These are phyloP conservation scores for Chionoecetes opilio DNA, from an alignment of 1,140 invertebrate genomes.

Conservation along the genomic window DNA sequence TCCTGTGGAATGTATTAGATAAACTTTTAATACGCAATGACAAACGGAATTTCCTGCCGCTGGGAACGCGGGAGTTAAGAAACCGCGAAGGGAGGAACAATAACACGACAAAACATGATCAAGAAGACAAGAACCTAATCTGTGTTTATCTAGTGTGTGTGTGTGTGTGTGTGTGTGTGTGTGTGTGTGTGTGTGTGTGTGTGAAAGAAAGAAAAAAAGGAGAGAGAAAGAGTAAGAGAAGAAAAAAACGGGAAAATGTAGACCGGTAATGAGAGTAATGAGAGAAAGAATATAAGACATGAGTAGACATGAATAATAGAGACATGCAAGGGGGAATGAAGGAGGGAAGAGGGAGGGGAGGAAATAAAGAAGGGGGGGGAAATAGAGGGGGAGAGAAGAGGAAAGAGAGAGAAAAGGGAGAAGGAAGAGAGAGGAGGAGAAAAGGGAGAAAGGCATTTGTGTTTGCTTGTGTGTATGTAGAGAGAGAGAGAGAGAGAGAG, in stretches of 20 bases:
- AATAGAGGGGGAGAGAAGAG: too few relatives aligned
- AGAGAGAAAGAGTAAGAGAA: not conserved
- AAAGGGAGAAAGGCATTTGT: too few relatives aligned
- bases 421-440: too few relatives aligned
- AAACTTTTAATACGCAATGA: not conserved
- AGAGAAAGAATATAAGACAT: not conserved
- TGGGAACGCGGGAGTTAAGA: not conserved
- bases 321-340: not conserved
- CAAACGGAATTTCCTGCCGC: not conserved
- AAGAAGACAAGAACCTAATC: not conserved
- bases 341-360: not conserved
- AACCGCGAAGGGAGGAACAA: not conserved
- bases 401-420: not conserved
- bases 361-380: too few relatives aligned
- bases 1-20: not conserved
- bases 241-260: not conserved
- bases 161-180: too few relatives aligned
- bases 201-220: too few relatives aligned
- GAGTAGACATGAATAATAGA: not conserved
- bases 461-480: too few relatives aligned
- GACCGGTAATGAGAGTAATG: not conserved
- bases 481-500: not conserved
- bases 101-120: not conserved
- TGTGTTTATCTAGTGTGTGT: too few relatives aligned
- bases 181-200: too few relatives aligned